Conservation (phyloP, 2,888 invertebrate species). For the Pseudococcus longispinus region DNA sequence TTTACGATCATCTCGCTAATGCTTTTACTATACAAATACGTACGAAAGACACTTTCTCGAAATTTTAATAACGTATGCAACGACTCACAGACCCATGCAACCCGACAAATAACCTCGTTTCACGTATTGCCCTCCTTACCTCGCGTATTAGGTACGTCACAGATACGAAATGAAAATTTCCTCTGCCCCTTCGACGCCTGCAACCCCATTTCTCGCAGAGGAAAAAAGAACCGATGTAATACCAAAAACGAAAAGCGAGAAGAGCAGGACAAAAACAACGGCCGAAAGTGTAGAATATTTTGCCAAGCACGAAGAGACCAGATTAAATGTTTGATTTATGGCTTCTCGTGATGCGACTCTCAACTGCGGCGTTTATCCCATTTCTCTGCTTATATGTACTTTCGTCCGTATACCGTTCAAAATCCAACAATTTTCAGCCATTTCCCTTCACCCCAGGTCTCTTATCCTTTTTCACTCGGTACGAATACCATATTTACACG, state of each 20-base stretch:
- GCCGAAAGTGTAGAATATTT: slow-evolving; percentile 45
- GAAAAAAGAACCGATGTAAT: neutral
- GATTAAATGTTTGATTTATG: slow-evolving; percentile 57
- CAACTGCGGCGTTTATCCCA: slow-evolving; percentile 44
- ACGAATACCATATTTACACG: no score
- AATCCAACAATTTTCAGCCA: slow-evolving; percentile 30
- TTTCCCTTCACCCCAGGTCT: neutral
- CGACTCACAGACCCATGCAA: neutral
- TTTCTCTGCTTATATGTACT: neutral
- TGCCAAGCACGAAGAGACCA: slow-evolving; percentile 53
- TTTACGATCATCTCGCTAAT: neutral
- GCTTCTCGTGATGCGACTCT: slow-evolving; percentile 47
- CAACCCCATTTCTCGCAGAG: neutral
- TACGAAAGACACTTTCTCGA: slow-evolving; percentile 9
- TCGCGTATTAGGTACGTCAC: no score
- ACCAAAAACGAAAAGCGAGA: neutral
- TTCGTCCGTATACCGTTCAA: neutral
- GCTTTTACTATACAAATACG: neutral
- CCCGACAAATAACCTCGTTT: neutral
- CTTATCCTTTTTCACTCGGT: no score
- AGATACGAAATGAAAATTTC: neutral
- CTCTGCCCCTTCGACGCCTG: neutral
- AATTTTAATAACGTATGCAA: neutral
- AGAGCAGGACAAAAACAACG: neutral
- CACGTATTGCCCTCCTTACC: neutral